Conservation (phyloP, 1,140 invertebrate genomes). For the Micrasema minimum region DNA sequence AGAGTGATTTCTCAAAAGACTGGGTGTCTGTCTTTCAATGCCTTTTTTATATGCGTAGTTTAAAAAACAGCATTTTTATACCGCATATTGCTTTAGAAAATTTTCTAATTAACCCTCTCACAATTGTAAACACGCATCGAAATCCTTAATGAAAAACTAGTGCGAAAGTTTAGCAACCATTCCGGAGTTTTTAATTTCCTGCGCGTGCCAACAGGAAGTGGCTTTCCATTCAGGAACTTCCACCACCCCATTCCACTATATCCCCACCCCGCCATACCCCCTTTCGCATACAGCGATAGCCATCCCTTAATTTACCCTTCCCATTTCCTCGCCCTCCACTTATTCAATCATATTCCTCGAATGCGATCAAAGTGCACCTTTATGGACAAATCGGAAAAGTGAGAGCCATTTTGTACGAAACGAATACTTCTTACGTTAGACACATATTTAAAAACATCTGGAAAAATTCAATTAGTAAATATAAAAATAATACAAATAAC, state of each 20-base stretch:
- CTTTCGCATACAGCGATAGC: background rate
- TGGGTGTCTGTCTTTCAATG: no score
- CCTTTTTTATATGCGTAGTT: no score
- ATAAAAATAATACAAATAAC: no score
- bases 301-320: background rate
- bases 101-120: conserved; percentile 9
- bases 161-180: conserved; percentile 40
- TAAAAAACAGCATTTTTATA: no score
- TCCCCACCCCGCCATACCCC: background rate
- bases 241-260: conserved; percentile 14
- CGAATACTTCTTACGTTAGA: no score
- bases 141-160: conserved; percentile 51
- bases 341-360: conserved; percentile 29
- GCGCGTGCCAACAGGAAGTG: conserved; percentile 48
- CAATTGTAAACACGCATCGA: conserved; percentile 17
- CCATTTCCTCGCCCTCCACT: conserved; percentile 20
- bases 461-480: no score
- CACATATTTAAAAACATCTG: no score
- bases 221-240: conserved; percentile 32
- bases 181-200: conserved; percentile 51
- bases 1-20: no score
- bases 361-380: conserved; percentile 16
- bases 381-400: background rate
- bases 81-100: no score
- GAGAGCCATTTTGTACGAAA: no score